phyloP scores from a whole-genome alignment of 2,113 vertebrate genomes.

The Manacus vitellinus region DNA sequence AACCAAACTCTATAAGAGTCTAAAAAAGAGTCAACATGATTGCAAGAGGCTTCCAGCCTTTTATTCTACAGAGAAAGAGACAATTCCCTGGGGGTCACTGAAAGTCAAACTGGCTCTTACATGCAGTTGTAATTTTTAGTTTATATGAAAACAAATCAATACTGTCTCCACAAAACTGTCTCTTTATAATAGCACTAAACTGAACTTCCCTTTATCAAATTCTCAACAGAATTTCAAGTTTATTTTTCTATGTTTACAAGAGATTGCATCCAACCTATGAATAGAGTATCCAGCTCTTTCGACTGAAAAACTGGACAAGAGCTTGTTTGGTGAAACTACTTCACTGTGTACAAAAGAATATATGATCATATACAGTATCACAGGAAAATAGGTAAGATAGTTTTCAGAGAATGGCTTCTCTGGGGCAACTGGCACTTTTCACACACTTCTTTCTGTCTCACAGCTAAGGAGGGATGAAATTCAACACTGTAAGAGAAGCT shows the following conservation, averaged over 20 bases:
- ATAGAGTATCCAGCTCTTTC: background rate
- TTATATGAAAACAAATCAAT: conserved; percentile 60
- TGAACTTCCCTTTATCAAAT: conserved; percentile 29
- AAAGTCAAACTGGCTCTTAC: conserved; percentile 8
- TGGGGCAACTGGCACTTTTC: background rate
- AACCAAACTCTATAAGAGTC: background rate
- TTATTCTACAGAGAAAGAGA: conserved; percentile 38
- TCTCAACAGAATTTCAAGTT: conserved; percentile 25
- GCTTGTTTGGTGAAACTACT: background rate
- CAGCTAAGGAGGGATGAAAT: conserved; percentile 6
- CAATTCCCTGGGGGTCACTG: conserved; percentile 14
- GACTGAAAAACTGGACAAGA: background rate
- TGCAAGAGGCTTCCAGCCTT: conserved; percentile 13
- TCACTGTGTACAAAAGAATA: background rate
- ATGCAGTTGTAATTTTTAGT: conserved; percentile 39
- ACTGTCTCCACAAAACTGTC: background rate
- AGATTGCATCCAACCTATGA: background rate
- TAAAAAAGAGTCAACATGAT: background rate
- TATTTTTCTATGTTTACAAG: conserved; percentile 2
- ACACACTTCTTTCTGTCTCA: background rate
- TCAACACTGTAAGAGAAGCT: conserved; percentile 5
- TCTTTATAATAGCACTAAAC: conserved; percentile 9
- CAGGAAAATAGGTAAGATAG: background rate
- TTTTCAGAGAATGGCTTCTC: background rate
- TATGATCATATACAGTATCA: background rate